phyloP scores from a whole-genome alignment of 2,888 invertebrate species.

The Epinotia nisella region DNA sequence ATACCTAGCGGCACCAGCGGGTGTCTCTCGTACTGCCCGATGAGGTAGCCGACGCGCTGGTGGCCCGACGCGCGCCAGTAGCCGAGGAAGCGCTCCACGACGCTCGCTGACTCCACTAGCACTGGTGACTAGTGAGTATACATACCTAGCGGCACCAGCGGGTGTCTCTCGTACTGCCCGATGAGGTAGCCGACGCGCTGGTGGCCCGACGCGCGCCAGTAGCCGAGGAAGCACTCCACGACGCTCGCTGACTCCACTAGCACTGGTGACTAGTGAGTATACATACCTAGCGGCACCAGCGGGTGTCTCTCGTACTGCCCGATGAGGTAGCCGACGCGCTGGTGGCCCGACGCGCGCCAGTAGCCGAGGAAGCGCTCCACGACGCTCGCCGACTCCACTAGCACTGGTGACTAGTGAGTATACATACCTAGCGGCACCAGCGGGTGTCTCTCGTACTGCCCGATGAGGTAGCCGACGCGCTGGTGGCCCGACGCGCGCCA shows the following conservation, averaged over 20 bases:
- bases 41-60: too few species aligned
- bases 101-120: too few species aligned
- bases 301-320: conserved; percentile 96
- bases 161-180: conserved; percentile 95
- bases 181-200: conserved; percentile 92
- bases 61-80: too few species aligned
- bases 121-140: conserved; percentile 4
- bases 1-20: too few species aligned
- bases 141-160: conserved; percentile 94
- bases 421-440: conserved; percentile 93
- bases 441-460: conserved; percentile 94
- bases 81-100: too few species aligned
- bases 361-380: conserved; percentile 98
- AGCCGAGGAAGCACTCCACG: conserved; percentile 97
- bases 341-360: conserved; percentile 97
- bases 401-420: conserved; percentile 89
- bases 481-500: conserved; percentile 98
- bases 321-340: conserved; percentile 91
- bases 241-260: conserved; percentile 97
- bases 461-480: conserved; percentile 96
- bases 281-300: conserved; percentile 93
- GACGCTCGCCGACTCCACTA: conserved; percentile 97
- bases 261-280: conserved; percentile 89
- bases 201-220: conserved; percentile 97
- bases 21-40: too few species aligned